A percentile compares a stretch with the other conserved stretches of the same genome.
These are phyloP conservation scores for Asbolus verrucosus DNA, from an alignment of 1,140 invertebrate genomes.

Conservation along the genomic window DNA sequence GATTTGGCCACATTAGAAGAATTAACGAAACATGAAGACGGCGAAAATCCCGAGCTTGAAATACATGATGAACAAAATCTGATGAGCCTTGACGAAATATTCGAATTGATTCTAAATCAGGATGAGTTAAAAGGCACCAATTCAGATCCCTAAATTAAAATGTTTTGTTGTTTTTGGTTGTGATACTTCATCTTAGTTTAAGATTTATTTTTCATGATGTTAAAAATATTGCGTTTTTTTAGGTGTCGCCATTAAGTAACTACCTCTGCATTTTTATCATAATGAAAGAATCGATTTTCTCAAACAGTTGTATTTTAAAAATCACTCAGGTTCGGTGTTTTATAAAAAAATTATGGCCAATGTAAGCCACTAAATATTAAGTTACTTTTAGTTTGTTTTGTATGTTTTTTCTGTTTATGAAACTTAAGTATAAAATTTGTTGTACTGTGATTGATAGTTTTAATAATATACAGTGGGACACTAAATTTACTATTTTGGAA, in stretches of 20 bases:
- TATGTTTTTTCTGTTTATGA: not conserved
- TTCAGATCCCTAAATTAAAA: too few species aligned
- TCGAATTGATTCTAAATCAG: slow-evolving; percentile 9
- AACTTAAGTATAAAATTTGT: not conserved
- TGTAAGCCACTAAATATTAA: too few species aligned
- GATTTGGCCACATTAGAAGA: not conserved
- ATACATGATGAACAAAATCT: not conserved
- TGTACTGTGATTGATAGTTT: not conserved
- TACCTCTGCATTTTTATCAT: too few species aligned
- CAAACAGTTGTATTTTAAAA: too few species aligned
- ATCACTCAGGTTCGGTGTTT: too few species aligned
- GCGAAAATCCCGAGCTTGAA: not conserved
- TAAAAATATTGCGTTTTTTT: too few species aligned
- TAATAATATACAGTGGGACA: not conserved
- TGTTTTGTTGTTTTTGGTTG: not conserved
- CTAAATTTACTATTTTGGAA: too few species aligned
- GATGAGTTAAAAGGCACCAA: not conserved
- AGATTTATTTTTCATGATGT: too few species aligned
- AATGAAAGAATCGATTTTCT: too few species aligned
- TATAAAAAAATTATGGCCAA: too few species aligned
- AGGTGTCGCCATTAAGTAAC: too few species aligned
- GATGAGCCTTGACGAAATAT: slow-evolving; percentile 20
- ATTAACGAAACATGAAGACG: not conserved
- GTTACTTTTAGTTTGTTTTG: not conserved
- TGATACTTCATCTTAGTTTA: not conserved